Conservation (phyloP, 2,113 vertebrate genomes). For the Hippocampus guttulatus region DNA sequence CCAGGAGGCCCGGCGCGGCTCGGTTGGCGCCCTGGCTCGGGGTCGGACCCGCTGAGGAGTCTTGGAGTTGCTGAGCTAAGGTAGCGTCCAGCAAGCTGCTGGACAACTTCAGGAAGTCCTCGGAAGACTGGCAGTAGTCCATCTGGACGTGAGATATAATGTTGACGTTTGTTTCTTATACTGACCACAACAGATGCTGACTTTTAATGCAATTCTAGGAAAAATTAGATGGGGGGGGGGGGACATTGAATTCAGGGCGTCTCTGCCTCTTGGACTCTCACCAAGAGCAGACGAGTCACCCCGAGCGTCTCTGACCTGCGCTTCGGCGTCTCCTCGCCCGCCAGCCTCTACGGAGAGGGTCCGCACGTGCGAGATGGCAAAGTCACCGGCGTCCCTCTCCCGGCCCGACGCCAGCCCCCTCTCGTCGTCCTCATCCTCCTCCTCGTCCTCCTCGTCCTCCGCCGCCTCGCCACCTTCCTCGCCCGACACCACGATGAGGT, state of each 20-base stretch:
- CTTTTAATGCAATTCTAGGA: too few species aligned
- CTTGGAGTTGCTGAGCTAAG: constrained; percentile 64
- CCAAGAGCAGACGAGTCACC: too few species aligned
- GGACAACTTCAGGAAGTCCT: constrained; percentile 80
- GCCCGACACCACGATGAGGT: constrained; percentile 83
- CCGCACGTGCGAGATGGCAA: constrained; percentile 69
- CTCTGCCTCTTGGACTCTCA: too few species aligned
- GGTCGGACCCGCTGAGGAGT: constrained; percentile 33
- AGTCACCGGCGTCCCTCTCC: constrained; percentile 3
- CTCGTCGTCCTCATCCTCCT: constrained; percentile 80
- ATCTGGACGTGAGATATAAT: constrained; percentile 43
- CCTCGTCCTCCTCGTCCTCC: constrained; percentile 67
- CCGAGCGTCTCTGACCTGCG: constrained; percentile 59
- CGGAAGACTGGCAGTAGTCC: constrained; percentile 80
- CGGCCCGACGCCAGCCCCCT: constrained; percentile 30
- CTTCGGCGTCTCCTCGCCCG: constrained; percentile 59
- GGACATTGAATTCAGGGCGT: too few species aligned
- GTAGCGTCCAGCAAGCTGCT: constrained; percentile 71
- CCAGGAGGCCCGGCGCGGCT: constrained; percentile 57
- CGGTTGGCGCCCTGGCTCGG: constrained; percentile 49
- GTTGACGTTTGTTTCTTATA: too few species aligned
- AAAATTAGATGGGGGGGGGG: too few species aligned
- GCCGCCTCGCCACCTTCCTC: constrained; percentile 82
- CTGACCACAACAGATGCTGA: too few species aligned
- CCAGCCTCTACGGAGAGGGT: constrained; percentile 74